Evolutionary conservation across 1,140 invertebrate genomes (phyloP), one percentile per base, ranked within the genome.

Genomic region (Andrena cerasifolii): DNA sequence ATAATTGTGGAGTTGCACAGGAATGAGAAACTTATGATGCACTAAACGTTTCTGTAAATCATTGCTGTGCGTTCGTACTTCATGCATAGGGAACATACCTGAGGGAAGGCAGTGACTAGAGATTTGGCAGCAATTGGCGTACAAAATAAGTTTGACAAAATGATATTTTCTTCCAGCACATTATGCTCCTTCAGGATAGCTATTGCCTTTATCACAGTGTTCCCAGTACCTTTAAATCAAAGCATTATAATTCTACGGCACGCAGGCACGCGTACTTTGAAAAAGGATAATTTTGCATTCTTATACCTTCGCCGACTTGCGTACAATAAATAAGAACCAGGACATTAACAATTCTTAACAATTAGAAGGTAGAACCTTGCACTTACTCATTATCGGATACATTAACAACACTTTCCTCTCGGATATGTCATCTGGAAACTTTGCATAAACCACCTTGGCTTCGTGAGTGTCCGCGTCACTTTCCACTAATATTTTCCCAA

Each of bases 401-500:
- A 99, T 98, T 0, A 99, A 94, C n/a, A 99, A 93, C 8, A 98
- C 98, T 93, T 98, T 98, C 83, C 98, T 93, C 56, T 95, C 94
- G 1, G 95, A 93, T 82, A 99, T 98, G 90, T 99, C 99, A 86
- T 98, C 97, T 1, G 98, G 99, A 91, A 99, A 98, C 91, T 99
- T 97, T 6, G 99, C 98, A 93, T 99, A 99, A 2, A 99, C 98
- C 24, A 99, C 98, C 90, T 95, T 96, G 12, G 99, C 98, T 91
- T 99, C 98, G 84, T 99, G 98, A 0, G 98, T 99, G 84, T 99
- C 98, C 47, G 96, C 95, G 94, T 99, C 98, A 87, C 96, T 98
- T 91, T 99, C 98, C n/a, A 99, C 97, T 63, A 99, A 92, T 87
- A 99, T 99, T 94, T 99, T 99, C 31, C 98, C 99, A 82, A 99